Conservation (phyloP, 2,113 vertebrate genomes). For the Nesogale talazaci region DNA sequence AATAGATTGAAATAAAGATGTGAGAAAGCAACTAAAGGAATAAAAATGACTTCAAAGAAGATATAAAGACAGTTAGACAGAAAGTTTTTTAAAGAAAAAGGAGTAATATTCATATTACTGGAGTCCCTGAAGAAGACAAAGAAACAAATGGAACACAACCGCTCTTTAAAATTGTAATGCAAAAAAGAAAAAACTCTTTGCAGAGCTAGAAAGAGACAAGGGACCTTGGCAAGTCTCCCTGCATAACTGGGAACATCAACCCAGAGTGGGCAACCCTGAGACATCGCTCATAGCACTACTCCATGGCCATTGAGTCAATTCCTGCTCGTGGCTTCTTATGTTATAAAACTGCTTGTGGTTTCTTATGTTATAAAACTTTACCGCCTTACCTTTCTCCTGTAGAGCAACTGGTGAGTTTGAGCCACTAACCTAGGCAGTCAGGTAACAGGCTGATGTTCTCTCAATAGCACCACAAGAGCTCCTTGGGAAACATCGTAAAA, state of each 20-base stretch:
- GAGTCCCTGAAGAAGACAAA: slow-evolving; percentile 14
- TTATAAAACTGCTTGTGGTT: too few relatives aligned
- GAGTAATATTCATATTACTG: background rate
- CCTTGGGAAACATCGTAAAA: too few relatives aligned
- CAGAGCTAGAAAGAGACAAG: slow-evolving; percentile 10
- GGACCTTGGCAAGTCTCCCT: background rate
- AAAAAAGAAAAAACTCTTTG: background rate
- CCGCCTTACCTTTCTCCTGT: too few relatives aligned
- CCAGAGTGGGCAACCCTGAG: background rate
- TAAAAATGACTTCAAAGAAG: background rate
- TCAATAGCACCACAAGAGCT: too few relatives aligned
- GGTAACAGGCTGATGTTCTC: too few relatives aligned
- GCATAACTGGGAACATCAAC: background rate
- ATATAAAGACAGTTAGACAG: background rate
- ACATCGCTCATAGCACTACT: background rate
- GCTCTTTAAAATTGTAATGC: background rate
- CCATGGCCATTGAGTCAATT: too few relatives aligned
- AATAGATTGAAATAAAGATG: background rate
- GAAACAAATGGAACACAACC: background rate
- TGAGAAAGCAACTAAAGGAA: background rate
- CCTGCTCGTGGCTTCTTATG: too few relatives aligned
- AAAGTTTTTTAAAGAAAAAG: background rate
- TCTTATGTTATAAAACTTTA: too few relatives aligned
- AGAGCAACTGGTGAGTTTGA: too few relatives aligned
- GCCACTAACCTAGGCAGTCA: too few relatives aligned